phyloP scores from a whole-genome alignment of 2,113 vertebrate genomes.

The Trematocara nigrifrons region DNA sequence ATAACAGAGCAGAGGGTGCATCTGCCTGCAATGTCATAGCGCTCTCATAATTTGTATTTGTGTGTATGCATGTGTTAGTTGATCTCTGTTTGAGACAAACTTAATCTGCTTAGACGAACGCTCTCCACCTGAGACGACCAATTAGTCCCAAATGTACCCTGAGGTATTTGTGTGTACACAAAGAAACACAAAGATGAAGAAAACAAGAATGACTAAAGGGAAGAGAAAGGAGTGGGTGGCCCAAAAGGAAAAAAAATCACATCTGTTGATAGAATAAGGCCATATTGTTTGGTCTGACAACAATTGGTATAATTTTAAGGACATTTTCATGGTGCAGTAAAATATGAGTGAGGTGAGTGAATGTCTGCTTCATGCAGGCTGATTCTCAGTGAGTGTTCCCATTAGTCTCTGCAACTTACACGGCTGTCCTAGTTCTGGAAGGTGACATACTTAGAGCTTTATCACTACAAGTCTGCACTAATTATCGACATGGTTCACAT shows the following conservation, averaged over 20 bases:
- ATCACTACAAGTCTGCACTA: slow-evolving; percentile 40
- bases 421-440: slow-evolving; percentile 58
- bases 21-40: background rate
- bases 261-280: background rate
- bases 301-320: background rate
- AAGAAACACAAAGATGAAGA: background rate
- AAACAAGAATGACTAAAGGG: background rate
- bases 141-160: background rate
- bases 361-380: background rate
- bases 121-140: background rate
- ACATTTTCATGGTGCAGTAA: background rate
- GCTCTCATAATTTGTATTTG: background rate
- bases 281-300: background rate
- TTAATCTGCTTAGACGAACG: background rate
- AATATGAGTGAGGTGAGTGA: background rate
- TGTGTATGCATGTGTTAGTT: background rate
- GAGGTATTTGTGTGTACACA: background rate
- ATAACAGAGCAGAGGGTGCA: background rate
- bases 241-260: background rate
- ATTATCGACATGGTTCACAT: slow-evolving; percentile 45
- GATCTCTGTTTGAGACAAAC: background rate
- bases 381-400: slow-evolving; percentile 10
- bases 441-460: slow-evolving; percentile 64
- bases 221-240: background rate
- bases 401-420: slow-evolving; percentile 27